These are phyloP conservation scores for Theocolax elegans DNA, from an alignment of 1,140 invertebrate genomes.

Conservation along the genomic window DNA sequence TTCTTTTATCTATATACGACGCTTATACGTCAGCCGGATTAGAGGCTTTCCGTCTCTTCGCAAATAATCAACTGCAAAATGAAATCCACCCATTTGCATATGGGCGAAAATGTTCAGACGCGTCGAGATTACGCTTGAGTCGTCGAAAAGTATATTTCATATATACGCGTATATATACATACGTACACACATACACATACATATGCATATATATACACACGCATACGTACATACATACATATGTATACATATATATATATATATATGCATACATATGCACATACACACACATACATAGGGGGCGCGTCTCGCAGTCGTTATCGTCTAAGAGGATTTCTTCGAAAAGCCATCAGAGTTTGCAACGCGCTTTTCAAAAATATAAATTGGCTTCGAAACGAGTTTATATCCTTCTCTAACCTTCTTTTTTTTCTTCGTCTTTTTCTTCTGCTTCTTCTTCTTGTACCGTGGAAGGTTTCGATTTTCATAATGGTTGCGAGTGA, in stretches of 20 bases:
- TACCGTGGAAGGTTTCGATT: too few relatives aligned
- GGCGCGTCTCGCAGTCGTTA: slow-evolving; percentile 20
- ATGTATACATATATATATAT: not conserved
- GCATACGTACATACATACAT: too few relatives aligned
- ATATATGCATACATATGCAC: slow-evolving; percentile 7
- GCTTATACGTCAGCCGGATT: not conserved
- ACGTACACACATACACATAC: too few relatives aligned
- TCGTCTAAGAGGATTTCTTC: slow-evolving; percentile 32
- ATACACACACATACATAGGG: slow-evolving; percentile 24
- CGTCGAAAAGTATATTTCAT: slow-evolving; percentile 39
- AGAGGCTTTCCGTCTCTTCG: not conserved
- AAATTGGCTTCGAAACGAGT: slow-evolving; percentile 26
- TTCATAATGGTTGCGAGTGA: too few relatives aligned
- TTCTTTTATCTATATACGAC: too few relatives aligned
- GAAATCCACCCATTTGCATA: slow-evolving; percentile 24
- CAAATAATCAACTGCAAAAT: slow-evolving; percentile 19
- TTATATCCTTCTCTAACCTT: too few relatives aligned
- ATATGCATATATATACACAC: too few relatives aligned
- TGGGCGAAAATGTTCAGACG: not conserved
- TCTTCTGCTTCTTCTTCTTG: too few relatives aligned
- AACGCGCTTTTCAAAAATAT: slow-evolving; percentile 13
- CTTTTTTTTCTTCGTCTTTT: too few relatives aligned
- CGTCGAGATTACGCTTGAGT: slow-evolving; percentile 18
- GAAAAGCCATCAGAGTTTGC: slow-evolving; percentile 34
- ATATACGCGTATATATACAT: too few relatives aligned